Evolutionary conservation across 2,888 invertebrate genomes (phyloP).

Genomic region (Villa cingulata): DNA sequence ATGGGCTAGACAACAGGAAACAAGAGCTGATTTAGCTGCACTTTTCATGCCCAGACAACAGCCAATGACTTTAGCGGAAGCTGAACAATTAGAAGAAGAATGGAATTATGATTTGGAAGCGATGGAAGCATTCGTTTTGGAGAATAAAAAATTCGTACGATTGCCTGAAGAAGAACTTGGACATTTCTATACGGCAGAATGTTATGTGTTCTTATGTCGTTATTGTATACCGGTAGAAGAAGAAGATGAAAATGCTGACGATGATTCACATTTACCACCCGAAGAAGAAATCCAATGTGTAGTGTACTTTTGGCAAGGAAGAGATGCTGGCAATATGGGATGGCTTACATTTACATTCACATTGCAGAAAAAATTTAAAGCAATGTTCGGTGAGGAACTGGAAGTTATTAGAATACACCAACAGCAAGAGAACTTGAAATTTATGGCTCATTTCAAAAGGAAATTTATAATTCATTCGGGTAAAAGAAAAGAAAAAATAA

Average conservation of each 20-base stretch:
- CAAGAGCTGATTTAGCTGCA: constrained; percentile 86
- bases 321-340: constrained; percentile 96
- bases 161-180: constrained; percentile 90
- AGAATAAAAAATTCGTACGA: constrained; percentile 93
- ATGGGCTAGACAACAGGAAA: constrained; percentile 82
- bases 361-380: constrained; percentile 80
- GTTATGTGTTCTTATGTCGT: constrained; percentile 94
- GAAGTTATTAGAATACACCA: constrained; percentile 95
- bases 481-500: constrained; percentile 48
- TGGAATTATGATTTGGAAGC: constrained; percentile 98
- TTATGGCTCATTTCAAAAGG: constrained; percentile 91
- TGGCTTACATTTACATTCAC: constrained; percentile 99
- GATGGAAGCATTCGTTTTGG: constrained; percentile 95
- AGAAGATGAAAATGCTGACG: constrained; percentile 42
- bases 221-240: constrained; percentile 73
- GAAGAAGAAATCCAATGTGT: constrained; percentile 66
- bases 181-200: constrained; percentile 83
- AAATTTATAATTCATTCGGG: constrained; percentile 88
- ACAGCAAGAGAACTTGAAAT: constrained; percentile 97
- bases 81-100: constrained; percentile 77
- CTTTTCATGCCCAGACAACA: constrained; percentile 91
- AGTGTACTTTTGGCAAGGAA: constrained; percentile 99
- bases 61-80: constrained; percentile 69
- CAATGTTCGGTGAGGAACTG: constrained; percentile 73
- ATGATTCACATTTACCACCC: constrained; percentile 24